Evolutionary conservation across 2,888 invertebrate species (phyloP).

Genomic region (Nemotelus pantherinus): DNA sequence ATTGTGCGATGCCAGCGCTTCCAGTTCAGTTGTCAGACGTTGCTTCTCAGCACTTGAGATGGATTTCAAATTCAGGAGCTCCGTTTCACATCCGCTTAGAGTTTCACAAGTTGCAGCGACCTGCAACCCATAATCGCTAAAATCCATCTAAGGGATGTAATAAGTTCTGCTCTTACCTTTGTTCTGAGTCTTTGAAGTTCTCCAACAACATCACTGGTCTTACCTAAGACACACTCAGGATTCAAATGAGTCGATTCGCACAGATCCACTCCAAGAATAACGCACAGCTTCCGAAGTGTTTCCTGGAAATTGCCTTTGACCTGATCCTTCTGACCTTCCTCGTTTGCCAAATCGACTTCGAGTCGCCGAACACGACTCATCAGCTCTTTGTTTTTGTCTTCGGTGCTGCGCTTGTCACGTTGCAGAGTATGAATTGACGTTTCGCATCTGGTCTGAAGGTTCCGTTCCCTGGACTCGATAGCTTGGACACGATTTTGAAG

Average conservation of each 20-base stretch:
- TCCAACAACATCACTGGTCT: conserved; percentile 81
- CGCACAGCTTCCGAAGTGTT: conserved; percentile 75
- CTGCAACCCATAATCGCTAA: conserved; percentile 32
- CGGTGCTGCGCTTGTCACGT: conserved; percentile 76
- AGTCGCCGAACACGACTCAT: conserved; percentile 78
- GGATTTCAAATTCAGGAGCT: conserved; percentile 61
- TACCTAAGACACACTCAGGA: conserved; percentile 78
- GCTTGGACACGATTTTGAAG: conserved; percentile 82
- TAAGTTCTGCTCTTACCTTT: conserved; percentile 59
- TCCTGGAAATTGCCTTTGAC: conserved; percentile 74
- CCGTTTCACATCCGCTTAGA: conserved; percentile 63
- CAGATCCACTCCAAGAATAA: conserved; percentile 76
- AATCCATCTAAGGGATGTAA: background rate
- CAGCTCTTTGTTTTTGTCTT: conserved; percentile 80
- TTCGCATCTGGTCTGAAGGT: conserved; percentile 72
- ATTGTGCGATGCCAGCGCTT: conserved; percentile 67
- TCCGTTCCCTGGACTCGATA: conserved; percentile 80
- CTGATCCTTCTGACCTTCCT: conserved; percentile 80
- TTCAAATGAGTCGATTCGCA: conserved; percentile 73
- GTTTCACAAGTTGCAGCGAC: conserved; percentile 63
- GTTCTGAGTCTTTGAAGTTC: conserved; percentile 74
- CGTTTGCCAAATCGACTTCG: conserved; percentile 76
- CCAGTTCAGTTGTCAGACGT: conserved; percentile 74
- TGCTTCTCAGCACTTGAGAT: conserved; percentile 72
- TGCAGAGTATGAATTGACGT: conserved; percentile 78